Conservation (phyloP, 1,140 invertebrate species). For the Panagrolaimus sp. region DNA sequence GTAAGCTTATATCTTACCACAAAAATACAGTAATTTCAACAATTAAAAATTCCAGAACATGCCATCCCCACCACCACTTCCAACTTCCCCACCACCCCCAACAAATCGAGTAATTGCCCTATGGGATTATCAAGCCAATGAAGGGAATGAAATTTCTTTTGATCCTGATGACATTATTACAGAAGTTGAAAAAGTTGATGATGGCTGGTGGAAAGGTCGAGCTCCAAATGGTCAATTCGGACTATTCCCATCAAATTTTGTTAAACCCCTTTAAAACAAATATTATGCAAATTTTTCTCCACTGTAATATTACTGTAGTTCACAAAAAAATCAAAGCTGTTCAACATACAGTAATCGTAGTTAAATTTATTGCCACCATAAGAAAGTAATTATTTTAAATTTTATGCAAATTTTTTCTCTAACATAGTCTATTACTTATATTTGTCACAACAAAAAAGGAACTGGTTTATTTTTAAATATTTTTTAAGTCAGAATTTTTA, state of each 20-base stretch:
- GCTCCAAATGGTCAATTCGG: slow-evolving; percentile 75
- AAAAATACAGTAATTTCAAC: not conserved
- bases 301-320: too few relatives aligned
- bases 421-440: not conserved
- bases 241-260: slow-evolving; percentile 92
- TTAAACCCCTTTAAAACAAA: slow-evolving; percentile 65
- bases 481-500: too few relatives aligned
- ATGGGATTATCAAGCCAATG: slow-evolving; percentile 92
- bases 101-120: slow-evolving; percentile 70
- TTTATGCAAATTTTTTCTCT: not conserved
- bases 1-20: not conserved
- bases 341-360: too few relatives aligned
- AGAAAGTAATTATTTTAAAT: not conserved
- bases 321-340: too few relatives aligned
- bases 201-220: slow-evolving; percentile 93
- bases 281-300: too few relatives aligned
- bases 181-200: slow-evolving; percentile 84
- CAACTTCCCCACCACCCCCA: slow-evolving; percentile 3
- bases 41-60: too few relatives aligned
- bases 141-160: slow-evolving; percentile 91
- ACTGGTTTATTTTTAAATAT: too few relatives aligned
- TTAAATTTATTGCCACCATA: too few relatives aligned
- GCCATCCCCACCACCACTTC: slow-evolving; percentile 6
- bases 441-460: too few relatives aligned
- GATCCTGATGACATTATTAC: slow-evolving; percentile 91